phyloP scores from a whole-genome alignment of 2,888 invertebrate genomes.

The Malthinus flaveolus region DNA sequence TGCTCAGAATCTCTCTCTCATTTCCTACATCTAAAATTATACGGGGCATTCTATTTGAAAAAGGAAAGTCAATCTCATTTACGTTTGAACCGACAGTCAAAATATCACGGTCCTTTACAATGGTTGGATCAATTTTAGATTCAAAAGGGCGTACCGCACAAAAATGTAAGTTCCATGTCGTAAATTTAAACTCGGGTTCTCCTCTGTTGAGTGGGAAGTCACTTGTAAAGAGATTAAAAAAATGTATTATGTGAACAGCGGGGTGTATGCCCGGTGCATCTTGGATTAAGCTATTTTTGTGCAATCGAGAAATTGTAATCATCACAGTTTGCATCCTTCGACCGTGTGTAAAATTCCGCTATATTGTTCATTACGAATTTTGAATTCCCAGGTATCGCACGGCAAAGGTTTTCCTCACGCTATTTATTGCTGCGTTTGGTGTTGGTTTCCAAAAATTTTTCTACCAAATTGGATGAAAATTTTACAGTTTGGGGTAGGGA shows the following conservation, averaged over 20 bases:
- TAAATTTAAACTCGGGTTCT: too few species aligned
- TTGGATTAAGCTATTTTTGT: constrained; percentile 98
- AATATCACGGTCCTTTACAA: constrained; percentile 96
- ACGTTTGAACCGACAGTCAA: too few species aligned
- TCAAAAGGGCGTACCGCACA: constrained; percentile 98
- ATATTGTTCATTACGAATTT: constrained; percentile 95
- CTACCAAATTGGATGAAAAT: too few species aligned
- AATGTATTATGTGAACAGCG: constrained; percentile 91
- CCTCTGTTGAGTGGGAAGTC: too few species aligned
- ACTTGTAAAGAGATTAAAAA: too few species aligned
- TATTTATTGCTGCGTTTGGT: constrained; percentile 98
- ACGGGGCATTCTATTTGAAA: too few species aligned
- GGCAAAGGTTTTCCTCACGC: constrained; percentile 98
- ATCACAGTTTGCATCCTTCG: constrained; percentile 97
- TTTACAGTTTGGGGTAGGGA: too few species aligned
- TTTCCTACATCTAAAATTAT: too few species aligned
- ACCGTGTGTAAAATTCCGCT: constrained; percentile 99
- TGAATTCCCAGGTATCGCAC: constrained; percentile 98
- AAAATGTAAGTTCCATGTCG: constrained; percentile 94
- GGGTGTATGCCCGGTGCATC: constrained; percentile 96
- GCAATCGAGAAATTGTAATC: constrained; percentile 97
- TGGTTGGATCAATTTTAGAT: constrained; percentile 98
- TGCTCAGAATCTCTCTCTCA: too few species aligned
- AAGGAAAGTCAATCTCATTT: too few species aligned
- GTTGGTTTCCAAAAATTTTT: constrained; percentile 98